Evolutionary conservation across 1,140 invertebrate genomes (phyloP), one percentile per base, ranked within the genome.

Genomic region (Eriosoma lanigerum): DNA sequence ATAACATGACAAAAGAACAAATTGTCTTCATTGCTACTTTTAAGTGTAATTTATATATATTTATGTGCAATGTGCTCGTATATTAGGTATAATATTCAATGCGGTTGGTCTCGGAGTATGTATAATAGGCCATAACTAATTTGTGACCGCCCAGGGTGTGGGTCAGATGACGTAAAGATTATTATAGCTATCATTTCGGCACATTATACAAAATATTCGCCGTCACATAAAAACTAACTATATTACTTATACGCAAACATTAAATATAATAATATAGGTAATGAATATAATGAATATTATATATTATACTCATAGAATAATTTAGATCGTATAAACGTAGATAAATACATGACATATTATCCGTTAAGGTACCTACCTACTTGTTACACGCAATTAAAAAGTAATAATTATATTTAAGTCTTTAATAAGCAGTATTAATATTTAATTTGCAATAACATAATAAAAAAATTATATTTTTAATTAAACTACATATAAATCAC

Each of bases 121-220:
- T 62, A 56, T 78, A 78, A 78, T 62, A 62, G 75, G 21, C 75
- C 75, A 60, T 78, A 78, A 78, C 75, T 78, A 78, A 78, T 78
- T 60, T 78, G 75, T 78, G 75, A 78, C 75, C 75, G 75, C 75
- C 75, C 75, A 78, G 75, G 38, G 75, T 78, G 75, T 58, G 21
- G 68, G 12, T 8, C 56, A 78, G 52, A 76, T 58, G 68, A 72
- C 68, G 48, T 72, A 52, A 72, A 72, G 68, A 72, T 52, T 72
- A 46, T 72, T 50, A 70, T 44, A 44, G 44, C 21, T 26, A 50
- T 72, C 26, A 72, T 52, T 72, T 72, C 46, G 68, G 68, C 24
- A 72, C 8, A 9, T 48, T 48, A 48, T 68, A 21, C 21, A 72
- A 72, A 21, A 24, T 46, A 48, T 68, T 48, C 32, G n/a, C 44